Evolutionary conservation across 2,888 invertebrate genomes (phyloP), one percentile per base, ranked within the genome.

Genomic region (Celastrina argiolus): DNA sequence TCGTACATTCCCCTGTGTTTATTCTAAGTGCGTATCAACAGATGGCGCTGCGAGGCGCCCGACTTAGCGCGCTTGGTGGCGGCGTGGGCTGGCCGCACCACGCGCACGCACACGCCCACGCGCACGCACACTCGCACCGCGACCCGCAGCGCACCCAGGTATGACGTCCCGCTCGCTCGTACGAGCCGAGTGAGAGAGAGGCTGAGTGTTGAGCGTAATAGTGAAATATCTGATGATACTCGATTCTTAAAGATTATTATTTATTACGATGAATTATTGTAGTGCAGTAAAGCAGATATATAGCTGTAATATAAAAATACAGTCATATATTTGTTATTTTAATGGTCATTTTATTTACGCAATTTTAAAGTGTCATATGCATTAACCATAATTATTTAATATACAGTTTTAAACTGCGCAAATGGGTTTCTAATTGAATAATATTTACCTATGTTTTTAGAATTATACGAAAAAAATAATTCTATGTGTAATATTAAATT

Each of bases 41-140:
- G 88, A 88, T 88, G 88, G 86, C 89, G 12, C 78, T 85, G 22
- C 86, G 89, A 26, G 82, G 85, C 73, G 85, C 87, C 1, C 81
- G 89, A 1, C 79, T 88, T 59, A 79, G 83, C 71, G 81, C 85
- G 64, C 79, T 88, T 65, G 82, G 87, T 69, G 84, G 84, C 68
- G 82, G 80, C 71, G 85, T 84, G 73, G 81, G 83, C 74, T 86
- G 86, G 81, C 76, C 84, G 68, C 84, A 81, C 72, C 74, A 74
- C 67, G 73, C 73, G 59, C 66, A 74, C 61, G 68, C 70, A 58
- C 75, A 75, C 69, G 68, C 77, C 34, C 78, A 77, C 70, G 73
- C 73, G 59, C 66, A 74, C 61, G 68, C 70, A 58, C 75, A 75
- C 69, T 69, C 77, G 39, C 78, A 77, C 70, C 70, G 75, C 31